Evolutionary conservation across 37 sponge, comb jelly and placozoan species (phyloP).

Genomic region (Hormiphora californensis): DNA sequence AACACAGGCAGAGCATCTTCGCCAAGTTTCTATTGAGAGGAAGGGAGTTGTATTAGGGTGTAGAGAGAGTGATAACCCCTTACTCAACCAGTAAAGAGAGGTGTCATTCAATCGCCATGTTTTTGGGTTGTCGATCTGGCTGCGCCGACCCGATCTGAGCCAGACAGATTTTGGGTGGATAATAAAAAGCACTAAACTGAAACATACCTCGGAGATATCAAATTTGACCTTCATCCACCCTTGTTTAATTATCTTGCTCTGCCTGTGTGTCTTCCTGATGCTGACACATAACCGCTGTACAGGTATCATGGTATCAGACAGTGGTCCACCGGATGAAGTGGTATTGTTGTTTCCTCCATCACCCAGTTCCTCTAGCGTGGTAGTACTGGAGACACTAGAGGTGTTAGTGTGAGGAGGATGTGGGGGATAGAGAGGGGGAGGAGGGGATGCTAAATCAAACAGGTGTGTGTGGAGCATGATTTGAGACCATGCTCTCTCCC

Average conservation of each 20-base stretch:
- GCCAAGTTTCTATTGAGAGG: constrained; percentile 41
- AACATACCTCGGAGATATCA: constrained; percentile 20
- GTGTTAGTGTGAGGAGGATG: constrained; percentile 34
- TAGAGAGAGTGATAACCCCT: too few relatives aligned
- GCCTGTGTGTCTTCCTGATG: constrained; percentile 4
- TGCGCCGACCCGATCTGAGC: too few relatives aligned
- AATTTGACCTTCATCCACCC: constrained; percentile 53
- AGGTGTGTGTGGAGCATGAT: too few relatives aligned
- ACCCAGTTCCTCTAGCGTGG: constrained; percentile 36
- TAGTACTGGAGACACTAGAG: constrained; percentile 43
- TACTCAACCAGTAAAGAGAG: neutral
- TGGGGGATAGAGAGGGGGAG: too few relatives aligned
- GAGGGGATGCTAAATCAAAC: too few relatives aligned
- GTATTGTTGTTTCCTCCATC: neutral
- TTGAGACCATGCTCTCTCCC: too few relatives aligned
- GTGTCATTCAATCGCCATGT: neutral
- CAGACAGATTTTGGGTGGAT: too few relatives aligned
- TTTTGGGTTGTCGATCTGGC: too few relatives aligned
- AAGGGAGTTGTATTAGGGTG: too few relatives aligned
- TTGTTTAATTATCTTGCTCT: constrained; percentile 50
- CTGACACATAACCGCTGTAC: constrained; percentile 49
- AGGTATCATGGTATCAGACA: constrained; percentile 30
- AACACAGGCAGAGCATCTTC: neutral
- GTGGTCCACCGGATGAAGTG: neutral
- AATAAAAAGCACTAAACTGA: neutral